phyloP scores from a whole-genome alignment of 2,797 vertebrate genomes.

The Xyrichtys novacula region DNA sequence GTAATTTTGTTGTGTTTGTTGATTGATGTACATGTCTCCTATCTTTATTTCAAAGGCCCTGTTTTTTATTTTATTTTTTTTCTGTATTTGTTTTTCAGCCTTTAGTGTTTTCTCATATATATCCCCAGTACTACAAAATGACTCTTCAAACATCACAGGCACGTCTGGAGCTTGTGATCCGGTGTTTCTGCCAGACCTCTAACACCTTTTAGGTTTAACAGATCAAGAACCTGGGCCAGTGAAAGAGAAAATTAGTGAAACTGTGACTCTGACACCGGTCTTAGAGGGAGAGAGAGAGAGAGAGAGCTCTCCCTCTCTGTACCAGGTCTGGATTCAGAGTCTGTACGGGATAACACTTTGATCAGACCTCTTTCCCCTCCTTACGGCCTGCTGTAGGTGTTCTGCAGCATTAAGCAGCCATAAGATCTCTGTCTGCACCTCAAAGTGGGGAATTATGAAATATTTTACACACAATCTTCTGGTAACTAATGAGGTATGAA shows the following conservation, averaged over 20 bases:
- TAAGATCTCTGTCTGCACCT: conserved; percentile 14
- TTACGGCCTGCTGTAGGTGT: neutral
- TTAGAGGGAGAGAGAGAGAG: neutral
- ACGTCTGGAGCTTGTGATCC: conserved; percentile 14
- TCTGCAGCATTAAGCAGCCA: conserved; percentile 27
- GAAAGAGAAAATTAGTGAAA: conserved; percentile 7
- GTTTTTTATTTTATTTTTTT: no score
- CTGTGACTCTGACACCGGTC: conserved; percentile 9
- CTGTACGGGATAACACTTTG: neutral
- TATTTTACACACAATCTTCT: conserved; percentile 1
- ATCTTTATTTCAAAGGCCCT: no score
- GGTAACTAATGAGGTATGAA: neutral
- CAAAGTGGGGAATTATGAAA: neutral
- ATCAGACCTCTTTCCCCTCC: neutral
- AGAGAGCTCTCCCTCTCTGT: neutral
- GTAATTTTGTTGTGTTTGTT: neutral
- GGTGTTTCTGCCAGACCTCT: neutral
- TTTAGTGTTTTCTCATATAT: neutral
- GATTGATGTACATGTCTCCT: no score
- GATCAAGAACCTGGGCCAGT: neutral
- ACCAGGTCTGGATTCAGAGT: conserved; percentile 2
- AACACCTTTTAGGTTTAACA: conserved; percentile 5
- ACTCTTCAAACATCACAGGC: conserved; percentile 23
- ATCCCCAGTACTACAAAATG: neutral
- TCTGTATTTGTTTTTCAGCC: neutral